These are phyloP conservation scores for Melieria picta DNA, from an alignment of 2,888 invertebrate species.

Conservation along the genomic window DNA sequence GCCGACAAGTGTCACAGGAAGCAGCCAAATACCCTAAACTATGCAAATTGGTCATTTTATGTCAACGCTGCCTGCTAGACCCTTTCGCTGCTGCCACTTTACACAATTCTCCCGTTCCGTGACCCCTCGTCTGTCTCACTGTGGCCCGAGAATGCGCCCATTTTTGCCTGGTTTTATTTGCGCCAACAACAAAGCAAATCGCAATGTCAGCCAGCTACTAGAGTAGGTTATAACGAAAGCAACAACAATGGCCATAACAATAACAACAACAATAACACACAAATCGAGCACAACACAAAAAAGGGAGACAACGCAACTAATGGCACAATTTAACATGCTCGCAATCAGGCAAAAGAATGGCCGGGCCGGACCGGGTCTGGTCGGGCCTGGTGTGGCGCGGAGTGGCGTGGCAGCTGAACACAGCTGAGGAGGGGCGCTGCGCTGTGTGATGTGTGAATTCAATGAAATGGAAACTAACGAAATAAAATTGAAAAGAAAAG, in stretches of 20 bases:
- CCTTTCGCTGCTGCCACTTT: conserved; percentile 10
- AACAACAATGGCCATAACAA: conserved; percentile 11
- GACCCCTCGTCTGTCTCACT: too few relatives aligned
- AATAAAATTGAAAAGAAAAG: conserved; percentile 18
- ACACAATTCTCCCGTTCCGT: neutral
- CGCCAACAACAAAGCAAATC: neutral
- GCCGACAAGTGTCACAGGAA: conserved; percentile 54
- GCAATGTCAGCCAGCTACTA: neutral
- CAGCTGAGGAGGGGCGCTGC: neutral
- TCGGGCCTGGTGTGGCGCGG: too few relatives aligned
- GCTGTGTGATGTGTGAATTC: conserved; percentile 10
- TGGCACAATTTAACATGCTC: conserved; percentile 33
- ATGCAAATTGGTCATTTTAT: conserved; percentile 63
- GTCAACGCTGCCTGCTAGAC: conserved; percentile 43
- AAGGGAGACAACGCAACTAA: conserved; percentile 31
- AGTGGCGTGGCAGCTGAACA: neutral
- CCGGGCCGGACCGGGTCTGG: too few relatives aligned
- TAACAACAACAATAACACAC: conserved; percentile 16
- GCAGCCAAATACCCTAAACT: conserved; percentile 61
- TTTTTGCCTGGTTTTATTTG: neutral
- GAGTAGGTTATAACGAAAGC: neutral
- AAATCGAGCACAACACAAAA: neutral
- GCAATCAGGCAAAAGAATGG: conserved; percentile 17
- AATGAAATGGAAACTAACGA: conserved; percentile 19
- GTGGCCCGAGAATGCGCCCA: too few relatives aligned